These are phyloP conservation scores for Hirtodrosophila alboralis DNA, from an alignment of 2,888 invertebrate genomes.

Conservation along the genomic window DNA sequence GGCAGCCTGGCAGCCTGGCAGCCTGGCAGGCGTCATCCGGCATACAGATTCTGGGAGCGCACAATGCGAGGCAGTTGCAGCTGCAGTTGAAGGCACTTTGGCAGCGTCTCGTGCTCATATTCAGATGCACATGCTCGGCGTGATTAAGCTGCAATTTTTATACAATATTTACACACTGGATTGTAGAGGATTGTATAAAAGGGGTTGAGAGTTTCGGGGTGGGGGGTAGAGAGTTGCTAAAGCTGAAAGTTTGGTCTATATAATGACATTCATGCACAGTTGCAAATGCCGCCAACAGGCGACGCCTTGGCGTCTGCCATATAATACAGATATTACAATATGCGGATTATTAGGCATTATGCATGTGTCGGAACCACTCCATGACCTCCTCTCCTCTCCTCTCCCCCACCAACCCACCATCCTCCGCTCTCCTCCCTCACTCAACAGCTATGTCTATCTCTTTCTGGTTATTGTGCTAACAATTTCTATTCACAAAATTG, in stretches of 20 bases:
- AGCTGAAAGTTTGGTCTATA: conserved; percentile 30
- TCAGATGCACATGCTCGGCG: conserved; percentile 56
- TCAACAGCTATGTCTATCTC: background rate
- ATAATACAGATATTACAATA: conserved; percentile 77
- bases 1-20: conserved; percentile 61
- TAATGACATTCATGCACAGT: conserved; percentile 70
- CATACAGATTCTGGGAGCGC: conserved; percentile 46
- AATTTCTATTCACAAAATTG: conserved; percentile 74
- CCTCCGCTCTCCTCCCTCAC: too few species aligned
- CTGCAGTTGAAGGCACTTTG: conserved; percentile 68
- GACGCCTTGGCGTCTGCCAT: conserved; percentile 41
- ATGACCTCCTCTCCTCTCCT: background rate
- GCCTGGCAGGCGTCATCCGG: conserved; percentile 68
- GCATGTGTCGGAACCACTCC: conserved; percentile 33
- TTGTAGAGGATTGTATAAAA: conserved; percentile 20
- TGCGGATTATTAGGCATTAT: conserved; percentile 78
- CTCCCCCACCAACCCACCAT: conserved; percentile 1
- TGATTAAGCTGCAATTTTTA: conserved; percentile 78
- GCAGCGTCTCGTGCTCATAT: conserved; percentile 52
- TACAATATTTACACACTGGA: conserved; percentile 63
- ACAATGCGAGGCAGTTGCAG: conserved; percentile 24
- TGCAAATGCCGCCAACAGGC: conserved; percentile 56
- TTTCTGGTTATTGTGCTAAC: conserved; percentile 61
- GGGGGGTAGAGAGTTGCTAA: too few species aligned
- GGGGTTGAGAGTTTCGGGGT: background rate